Evolutionary conservation across 2,797 vertebrate species (phyloP).

Genomic region (Glyptemys insculpta): DNA sequence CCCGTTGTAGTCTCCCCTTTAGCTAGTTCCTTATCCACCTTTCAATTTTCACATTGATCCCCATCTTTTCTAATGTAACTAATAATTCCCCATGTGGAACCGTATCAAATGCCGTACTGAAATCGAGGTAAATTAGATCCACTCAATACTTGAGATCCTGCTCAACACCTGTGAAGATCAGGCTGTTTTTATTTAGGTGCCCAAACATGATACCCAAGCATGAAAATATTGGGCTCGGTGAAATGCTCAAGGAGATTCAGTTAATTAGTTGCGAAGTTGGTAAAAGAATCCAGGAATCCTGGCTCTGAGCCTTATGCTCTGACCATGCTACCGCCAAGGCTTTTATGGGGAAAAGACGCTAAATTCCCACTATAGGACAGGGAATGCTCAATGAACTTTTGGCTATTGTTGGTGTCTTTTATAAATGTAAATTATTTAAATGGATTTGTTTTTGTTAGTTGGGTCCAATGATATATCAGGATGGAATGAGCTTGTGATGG

Average conservation of each 20-base stretch:
- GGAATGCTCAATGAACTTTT: background rate
- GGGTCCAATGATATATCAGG: background rate
- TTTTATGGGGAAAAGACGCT: background rate
- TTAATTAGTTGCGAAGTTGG: background rate
- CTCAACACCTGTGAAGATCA: accelerated
- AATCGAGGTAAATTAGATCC: no score
- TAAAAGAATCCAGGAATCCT: background rate
- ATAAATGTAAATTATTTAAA: background rate
- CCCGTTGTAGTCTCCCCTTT: no score
- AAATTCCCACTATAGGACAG: background rate
- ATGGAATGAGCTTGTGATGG: background rate
- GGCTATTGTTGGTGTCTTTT: background rate
- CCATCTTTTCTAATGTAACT: no score
- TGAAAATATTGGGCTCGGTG: background rate
- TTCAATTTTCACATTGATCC: no score
- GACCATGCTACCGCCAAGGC: background rate
- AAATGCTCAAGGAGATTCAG: background rate
- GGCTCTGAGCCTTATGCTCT: background rate
- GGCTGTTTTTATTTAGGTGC: background rate
- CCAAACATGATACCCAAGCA: background rate
- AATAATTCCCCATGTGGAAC: no score
- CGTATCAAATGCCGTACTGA: no score
- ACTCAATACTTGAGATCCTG: background rate
- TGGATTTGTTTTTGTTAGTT: background rate
- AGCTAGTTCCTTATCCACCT: no score